Percentiles rank a stretch among this genome's conserved stretches.
phyloP scores from a whole-genome alignment of 2,888 invertebrate species.

The Cordilura impudica region DNA sequence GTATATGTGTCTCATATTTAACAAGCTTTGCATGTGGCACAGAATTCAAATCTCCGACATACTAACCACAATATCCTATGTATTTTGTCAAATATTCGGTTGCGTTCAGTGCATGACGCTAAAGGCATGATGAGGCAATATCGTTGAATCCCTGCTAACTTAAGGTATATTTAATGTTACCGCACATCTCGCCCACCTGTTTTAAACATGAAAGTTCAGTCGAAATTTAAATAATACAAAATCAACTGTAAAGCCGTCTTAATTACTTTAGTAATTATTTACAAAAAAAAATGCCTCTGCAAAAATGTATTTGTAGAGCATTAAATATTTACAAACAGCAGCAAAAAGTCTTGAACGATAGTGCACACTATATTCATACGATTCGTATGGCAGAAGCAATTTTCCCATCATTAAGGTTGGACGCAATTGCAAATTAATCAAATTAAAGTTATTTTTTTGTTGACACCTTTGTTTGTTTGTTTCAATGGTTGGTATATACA shows the following conservation, averaged over 20 bases:
- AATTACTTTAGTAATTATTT: conserved; percentile 65
- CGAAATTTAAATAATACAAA: conserved; percentile 35
- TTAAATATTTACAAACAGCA: conserved; percentile 5
- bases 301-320: conserved; percentile 20
- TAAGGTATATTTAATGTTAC: background rate
- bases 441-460: conserved; percentile 71
- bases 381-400: conserved; percentile 55
- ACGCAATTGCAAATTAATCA: conserved; percentile 71
- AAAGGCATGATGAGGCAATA: too few species aligned
- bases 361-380: conserved; percentile 39
- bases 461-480: conserved; percentile 50
- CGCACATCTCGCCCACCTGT: conserved; percentile 7
- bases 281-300: conserved; percentile 39
- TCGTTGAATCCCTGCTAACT: background rate
- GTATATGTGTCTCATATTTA: too few species aligned
- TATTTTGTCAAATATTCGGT: too few species aligned
- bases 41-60: too few species aligned
- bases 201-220: background rate
- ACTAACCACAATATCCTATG: too few species aligned
- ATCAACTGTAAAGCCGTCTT: conserved; percentile 51
- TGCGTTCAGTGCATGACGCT: too few species aligned
- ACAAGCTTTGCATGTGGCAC: too few species aligned
- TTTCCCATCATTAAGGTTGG: conserved; percentile 74
- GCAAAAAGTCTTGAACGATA: conserved; percentile 14
- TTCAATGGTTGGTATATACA: background rate